A percentile compares a stretch with the other conserved stretches of the same genome.
Evolutionary conservation across 1,140 invertebrate genomes (phyloP).

Genomic region (Melanaphis sacchari): DNA sequence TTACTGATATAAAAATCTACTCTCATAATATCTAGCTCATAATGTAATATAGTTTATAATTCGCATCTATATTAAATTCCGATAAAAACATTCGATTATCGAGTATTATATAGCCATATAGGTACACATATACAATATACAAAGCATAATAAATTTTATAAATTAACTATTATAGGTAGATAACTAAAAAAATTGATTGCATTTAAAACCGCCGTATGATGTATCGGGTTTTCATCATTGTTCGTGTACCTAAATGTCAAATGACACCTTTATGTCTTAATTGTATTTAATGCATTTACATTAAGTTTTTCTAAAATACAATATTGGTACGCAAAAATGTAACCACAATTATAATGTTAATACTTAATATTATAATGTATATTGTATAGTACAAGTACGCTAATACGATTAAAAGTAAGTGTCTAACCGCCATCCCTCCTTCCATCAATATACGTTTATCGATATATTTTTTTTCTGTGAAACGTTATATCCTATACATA

Average conservation of each 20-base stretch:
- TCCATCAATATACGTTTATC: neutral
- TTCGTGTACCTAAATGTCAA: neutral
- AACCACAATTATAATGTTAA: neutral
- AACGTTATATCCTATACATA: neutral
- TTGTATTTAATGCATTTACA: neutral
- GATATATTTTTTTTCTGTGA: neutral
- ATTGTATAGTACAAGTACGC: neutral
- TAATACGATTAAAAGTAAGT: neutral
- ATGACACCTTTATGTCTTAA: neutral
- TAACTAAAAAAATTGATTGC: neutral
- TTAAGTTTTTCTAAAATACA: neutral
- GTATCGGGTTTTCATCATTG: neutral
- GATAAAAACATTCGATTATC: neutral
- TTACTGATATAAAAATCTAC: neutral
- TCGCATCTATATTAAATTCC: neutral
- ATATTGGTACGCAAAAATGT: neutral
- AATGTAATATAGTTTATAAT: neutral
- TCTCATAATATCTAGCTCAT: too few relatives aligned
- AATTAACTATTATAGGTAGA: neutral
- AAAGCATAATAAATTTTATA: neutral
- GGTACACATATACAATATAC: too few relatives aligned
- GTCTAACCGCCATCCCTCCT: neutral
- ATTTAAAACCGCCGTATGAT: neutral
- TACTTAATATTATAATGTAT: neutral
- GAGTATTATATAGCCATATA: neutral